Percentiles rank a stretch among this genome's conserved stretches.
Conservation (phyloP, 1,140 invertebrate species). For the Dendrolimus kikuchii region DNA sequence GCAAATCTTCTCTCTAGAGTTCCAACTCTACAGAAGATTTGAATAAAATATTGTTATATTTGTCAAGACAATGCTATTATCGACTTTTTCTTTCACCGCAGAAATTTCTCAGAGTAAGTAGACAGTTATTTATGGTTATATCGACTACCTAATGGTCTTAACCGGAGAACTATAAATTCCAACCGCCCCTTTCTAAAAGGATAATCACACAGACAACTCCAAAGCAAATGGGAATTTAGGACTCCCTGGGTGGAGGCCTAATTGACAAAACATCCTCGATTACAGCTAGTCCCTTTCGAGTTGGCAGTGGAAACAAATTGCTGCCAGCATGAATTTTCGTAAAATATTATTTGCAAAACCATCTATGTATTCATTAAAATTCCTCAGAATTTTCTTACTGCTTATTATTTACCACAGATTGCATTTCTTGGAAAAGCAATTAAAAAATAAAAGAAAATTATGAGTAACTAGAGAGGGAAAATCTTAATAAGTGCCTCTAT, state of each 20-base stretch:
- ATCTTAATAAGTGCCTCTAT: no score
- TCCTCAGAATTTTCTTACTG: no score
- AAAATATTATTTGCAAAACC: conserved; percentile 14
- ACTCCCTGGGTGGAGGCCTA: conserved; percentile 35
- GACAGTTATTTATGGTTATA: conserved; percentile 15
- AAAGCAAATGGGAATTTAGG: conserved; percentile 46
- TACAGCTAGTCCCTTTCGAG: conserved; percentile 18
- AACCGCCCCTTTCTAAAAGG: conserved; percentile 37
- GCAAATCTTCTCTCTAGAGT: no score
- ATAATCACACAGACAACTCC: conserved; percentile 47
- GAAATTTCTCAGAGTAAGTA: conserved; percentile 2
- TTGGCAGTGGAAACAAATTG: conserved; percentile 22
- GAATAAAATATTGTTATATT: no score
- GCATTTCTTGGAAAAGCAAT: no score
- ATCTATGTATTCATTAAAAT: not conserved
- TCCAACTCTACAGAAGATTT: no score
- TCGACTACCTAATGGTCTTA: conserved; percentile 35
- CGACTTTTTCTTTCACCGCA: not conserved
- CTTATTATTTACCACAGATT: no score
- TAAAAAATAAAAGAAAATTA: no score
- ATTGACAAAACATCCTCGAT: conserved; percentile 47
- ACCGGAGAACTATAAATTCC: conserved; percentile 49
- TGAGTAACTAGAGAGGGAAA: no score
- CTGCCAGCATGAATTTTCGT: conserved; percentile 14
- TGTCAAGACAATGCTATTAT: not conserved